phyloP scores from a whole-genome alignment of 2,797 vertebrate genomes.

The Cyclura pinguis region DNA sequence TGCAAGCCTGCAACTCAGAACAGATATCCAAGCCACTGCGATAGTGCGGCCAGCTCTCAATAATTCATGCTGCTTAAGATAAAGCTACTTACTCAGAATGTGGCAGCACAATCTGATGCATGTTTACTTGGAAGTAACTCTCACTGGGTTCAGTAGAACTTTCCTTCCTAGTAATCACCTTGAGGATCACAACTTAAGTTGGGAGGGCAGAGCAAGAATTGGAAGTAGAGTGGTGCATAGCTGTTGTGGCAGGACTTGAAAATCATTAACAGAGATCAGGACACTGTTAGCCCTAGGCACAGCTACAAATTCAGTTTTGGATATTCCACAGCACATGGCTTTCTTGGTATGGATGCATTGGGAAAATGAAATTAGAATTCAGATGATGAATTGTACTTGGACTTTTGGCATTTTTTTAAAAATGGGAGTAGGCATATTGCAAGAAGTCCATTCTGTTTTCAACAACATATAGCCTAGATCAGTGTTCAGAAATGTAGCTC shows the following conservation, averaged over 20 bases:
- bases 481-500: neutral
- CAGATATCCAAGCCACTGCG: conserved; percentile 33
- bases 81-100: neutral
- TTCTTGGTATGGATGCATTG: neutral
- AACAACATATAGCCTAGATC: neutral
- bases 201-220: neutral
- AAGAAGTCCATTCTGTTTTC: neutral
- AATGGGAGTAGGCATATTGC: neutral
- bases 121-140: neutral
- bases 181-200: neutral
- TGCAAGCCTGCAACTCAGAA: neutral
- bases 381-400: neutral
- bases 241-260: neutral
- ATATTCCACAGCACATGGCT: neutral
- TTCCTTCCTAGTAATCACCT: neutral
- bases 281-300: neutral
- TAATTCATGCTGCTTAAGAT: conserved; percentile 59
- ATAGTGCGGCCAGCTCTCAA: conserved; percentile 48
- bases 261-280: neutral
- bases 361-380: neutral
- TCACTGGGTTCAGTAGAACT: neutral
- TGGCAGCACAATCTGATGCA: too few species aligned
- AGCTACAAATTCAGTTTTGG: neutral
- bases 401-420: neutral
- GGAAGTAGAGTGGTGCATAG: neutral